A percentile compares a stretch with the other conserved stretches of the same genome.
phyloP scores from a whole-genome alignment of 2,797 vertebrate species.

The Sandelia bainsii region DNA sequence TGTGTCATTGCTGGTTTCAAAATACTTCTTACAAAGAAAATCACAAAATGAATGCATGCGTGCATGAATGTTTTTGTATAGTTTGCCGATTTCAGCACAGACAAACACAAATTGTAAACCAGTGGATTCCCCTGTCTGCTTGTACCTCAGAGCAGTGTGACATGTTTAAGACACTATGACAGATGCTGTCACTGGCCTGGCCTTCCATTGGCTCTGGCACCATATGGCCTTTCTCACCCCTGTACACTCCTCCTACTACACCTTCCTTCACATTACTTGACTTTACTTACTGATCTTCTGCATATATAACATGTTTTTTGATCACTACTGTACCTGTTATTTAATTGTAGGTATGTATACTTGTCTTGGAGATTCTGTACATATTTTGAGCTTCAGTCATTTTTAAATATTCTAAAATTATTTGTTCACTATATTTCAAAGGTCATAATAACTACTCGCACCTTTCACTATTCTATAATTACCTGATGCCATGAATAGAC shows the following conservation, averaged over 20 bases:
- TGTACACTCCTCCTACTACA: conserved; percentile 29
- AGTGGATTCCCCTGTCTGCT: neutral
- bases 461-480: conserved; percentile 3
- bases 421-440: neutral
- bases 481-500: conserved; percentile 28
- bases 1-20: neutral
- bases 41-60: neutral
- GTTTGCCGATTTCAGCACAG: neutral
- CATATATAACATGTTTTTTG: conserved; percentile 1
- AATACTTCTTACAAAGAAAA: neutral
- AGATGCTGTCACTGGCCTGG: conserved; percentile 52
- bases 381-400: neutral
- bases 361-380: neutral
- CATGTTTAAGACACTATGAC: conserved; percentile 46
- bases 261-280: conserved; percentile 35
- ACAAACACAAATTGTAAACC: conserved; percentile 4
- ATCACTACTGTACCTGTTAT: neutral
- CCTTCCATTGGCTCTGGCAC: conserved; percentile 51
- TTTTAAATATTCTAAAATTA: neutral
- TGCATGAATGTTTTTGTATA: neutral
- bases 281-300: conserved; percentile 24
- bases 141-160: conserved; percentile 28
- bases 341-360: neutral
- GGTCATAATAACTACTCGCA: neutral
- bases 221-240: conserved; percentile 58